Base-by-base conservation (phyloP, 2,888 invertebrate species). In the Sphinx pinastri region DNA sequence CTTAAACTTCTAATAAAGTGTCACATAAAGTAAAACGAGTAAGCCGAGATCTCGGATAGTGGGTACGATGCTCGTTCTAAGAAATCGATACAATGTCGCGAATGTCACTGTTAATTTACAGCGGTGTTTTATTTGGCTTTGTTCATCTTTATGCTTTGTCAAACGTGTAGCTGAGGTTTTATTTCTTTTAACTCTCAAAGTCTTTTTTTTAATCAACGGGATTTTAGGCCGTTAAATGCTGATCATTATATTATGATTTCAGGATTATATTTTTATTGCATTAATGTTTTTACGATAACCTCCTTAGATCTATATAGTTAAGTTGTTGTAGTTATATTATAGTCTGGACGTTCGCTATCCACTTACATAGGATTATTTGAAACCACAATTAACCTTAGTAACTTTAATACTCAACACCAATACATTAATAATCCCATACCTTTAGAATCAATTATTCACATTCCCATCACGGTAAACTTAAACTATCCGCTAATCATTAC, bases 21-120 rank as follows among this genome's bases (percentile, higher is more conserved):
- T 92, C 92, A 88, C 91, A 91, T 92, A 93, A 92, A 92, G 82
- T 83, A 77, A 83, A 83, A 82, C 83, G 85, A 86, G 81, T 81
- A 73, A 60, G 59, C 77, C 77, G 76, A 79, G 73, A 77, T 79
- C 57, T 16, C 55, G 55, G 57, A 76, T 68, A 60, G 60, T 76
- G 68, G 73, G 72, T 55, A 72, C 73, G 74, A 73, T 71, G 68
- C 72, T 71, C 71, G 73, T 87, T 88, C 86, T 84, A 74, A 84
- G 88, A 88, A 89, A 71, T 71, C 76, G 80, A 81, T 82, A 89
- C 88, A 86, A 84, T 89, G 88, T 89, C 85, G 83, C 82, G 73
- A 72, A 74, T 80, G 77, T 79, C 77, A 74, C 78, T 66, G 69
- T 75, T 83, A 84, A 88, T 87, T 88, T 89, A 87, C 82, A 78